These are phyloP conservation scores for Sialis lutaria DNA, from an alignment of 2,888 invertebrate genomes.

Conservation along the genomic window DNA sequence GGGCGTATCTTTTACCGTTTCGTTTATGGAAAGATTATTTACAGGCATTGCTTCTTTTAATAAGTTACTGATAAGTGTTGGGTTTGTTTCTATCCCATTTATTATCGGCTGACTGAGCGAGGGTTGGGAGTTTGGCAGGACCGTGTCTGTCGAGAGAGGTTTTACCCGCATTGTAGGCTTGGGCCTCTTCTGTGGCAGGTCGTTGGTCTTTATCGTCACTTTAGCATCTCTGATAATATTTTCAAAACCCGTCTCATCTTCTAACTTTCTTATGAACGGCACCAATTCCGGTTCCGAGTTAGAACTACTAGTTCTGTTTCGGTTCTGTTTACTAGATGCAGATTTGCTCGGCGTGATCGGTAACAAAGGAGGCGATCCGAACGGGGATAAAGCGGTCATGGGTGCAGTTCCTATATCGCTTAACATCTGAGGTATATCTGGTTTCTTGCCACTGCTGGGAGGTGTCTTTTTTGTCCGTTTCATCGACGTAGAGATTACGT, in stretches of 20 bases:
- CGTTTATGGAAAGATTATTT: slow-evolving; percentile 15
- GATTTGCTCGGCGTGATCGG: slow-evolving; percentile 7
- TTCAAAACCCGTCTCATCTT: slow-evolving; percentile 42
- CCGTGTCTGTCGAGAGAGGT: background rate
- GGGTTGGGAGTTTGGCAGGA: slow-evolving; percentile 3
- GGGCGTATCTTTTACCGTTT: too few species aligned
- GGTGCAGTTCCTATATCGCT: slow-evolving; percentile 25
- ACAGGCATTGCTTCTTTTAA: slow-evolving; percentile 34
- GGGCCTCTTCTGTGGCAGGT: background rate
- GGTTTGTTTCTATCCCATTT: slow-evolving; percentile 56
- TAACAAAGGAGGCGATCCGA: slow-evolving; percentile 11
- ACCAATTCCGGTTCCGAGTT: slow-evolving; percentile 41
- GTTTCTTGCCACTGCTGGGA: slow-evolving; percentile 11
- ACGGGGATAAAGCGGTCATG: slow-evolving; percentile 7
- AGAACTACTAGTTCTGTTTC: slow-evolving; percentile 25
- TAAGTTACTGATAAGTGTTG: slow-evolving; percentile 49
- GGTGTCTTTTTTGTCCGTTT: slow-evolving; percentile 14
- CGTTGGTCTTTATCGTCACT: slow-evolving; percentile 7
- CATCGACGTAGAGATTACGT: slow-evolving; percentile 14
- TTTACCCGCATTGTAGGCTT: background rate
- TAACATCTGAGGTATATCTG: slow-evolving; percentile 20
- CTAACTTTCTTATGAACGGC: slow-evolving; percentile 42
- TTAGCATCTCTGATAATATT: slow-evolving; percentile 36
- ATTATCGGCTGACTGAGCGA: slow-evolving; percentile 21
- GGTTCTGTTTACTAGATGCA: slow-evolving; percentile 11